Base-by-base conservation (phyloP, 2,888 invertebrate genomes). In the Criorhina ranunculi region DNA sequence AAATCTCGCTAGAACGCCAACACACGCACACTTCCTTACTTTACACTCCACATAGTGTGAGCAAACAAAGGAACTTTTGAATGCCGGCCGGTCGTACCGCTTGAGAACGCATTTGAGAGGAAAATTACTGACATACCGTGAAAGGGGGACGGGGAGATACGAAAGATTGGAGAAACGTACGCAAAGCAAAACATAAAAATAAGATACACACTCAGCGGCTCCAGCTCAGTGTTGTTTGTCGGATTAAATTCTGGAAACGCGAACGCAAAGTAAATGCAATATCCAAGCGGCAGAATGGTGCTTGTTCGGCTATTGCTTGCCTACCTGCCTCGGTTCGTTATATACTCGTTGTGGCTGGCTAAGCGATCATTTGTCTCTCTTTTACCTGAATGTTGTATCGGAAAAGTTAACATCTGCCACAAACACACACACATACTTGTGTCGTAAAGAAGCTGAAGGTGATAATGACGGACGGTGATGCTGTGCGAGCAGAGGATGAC, bases 41-140 rank as follows among this genome's bases (percentile, higher is more conserved):
- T 5, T 7, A 19, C 19, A 19, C 9, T 19, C 7, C 9, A 19
- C 33, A 57, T 31, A 24, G 2, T 19, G 40, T 4, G 29, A 51
- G 19, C 70, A 37, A 72, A 77, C 72, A 72, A 82, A 77, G 66
- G 70, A 53, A 59, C 35, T 24, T 66, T 35, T 64, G 59, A 55
- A 46, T 53, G 35, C 66, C 51, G 29, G 51, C 60, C 76, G 64
- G 31, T 66, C 57, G 37, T 11, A 17, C 62, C 75, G 76, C 80
- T 72, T 44, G 55, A 78, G 62, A 70, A 70, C 70, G 62, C 70
- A 78, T 77, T 60, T 31, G 53, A n/a, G 42, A 69, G 49, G 53
- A 67, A 67, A 57, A 44, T 69, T 17, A 62, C 62, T 53, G 24
- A 62, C 11, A 2, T 12, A 12, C 19, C 53, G 11, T 6, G 8